Evolutionary conservation across 2,797 vertebrate genomes (phyloP).

Genomic region (Thaleichthys pacificus): DNA sequence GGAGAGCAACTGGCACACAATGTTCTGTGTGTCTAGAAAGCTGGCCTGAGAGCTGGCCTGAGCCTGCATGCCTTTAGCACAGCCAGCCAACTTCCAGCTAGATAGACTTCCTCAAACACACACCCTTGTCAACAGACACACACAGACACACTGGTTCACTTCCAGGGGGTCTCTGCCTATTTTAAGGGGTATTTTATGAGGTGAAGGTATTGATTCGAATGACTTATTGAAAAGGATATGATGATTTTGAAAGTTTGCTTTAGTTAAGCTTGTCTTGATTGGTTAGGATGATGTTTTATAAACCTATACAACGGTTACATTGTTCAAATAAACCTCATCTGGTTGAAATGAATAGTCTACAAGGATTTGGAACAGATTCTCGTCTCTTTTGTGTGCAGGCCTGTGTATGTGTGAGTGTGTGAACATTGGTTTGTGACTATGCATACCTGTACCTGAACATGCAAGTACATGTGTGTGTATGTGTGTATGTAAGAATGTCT

Average conservation of each 20-base stretch:
- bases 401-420: background rate
- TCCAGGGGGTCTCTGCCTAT: background rate
- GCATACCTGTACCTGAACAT: background rate
- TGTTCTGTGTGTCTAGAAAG: conserved; percentile 50
- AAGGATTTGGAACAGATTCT: background rate
- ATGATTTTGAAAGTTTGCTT: conserved; percentile 15
- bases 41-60: background rate
- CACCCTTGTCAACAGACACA: background rate
- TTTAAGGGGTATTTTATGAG: background rate
- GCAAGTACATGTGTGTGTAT: conserved; percentile 2
- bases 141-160: background rate
- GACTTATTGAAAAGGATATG: background rate
- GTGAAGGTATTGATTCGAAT: background rate
- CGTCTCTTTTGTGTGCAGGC: background rate
- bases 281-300: conserved; percentile 2
- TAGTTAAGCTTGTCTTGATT: conserved; percentile 8
- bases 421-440: too few species aligned
- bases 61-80: conserved; percentile 37
- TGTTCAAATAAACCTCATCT: conserved; percentile 5
- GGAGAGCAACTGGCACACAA: conserved; percentile 51
- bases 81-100: conserved; percentile 37
- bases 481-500: too few species aligned
- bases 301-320: conserved; percentile 15
- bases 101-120: conserved; percentile 2
- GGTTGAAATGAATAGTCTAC: background rate